Base-by-base conservation (phyloP, 2,113 vertebrate genomes). In the Macquaria ambigua region DNA sequence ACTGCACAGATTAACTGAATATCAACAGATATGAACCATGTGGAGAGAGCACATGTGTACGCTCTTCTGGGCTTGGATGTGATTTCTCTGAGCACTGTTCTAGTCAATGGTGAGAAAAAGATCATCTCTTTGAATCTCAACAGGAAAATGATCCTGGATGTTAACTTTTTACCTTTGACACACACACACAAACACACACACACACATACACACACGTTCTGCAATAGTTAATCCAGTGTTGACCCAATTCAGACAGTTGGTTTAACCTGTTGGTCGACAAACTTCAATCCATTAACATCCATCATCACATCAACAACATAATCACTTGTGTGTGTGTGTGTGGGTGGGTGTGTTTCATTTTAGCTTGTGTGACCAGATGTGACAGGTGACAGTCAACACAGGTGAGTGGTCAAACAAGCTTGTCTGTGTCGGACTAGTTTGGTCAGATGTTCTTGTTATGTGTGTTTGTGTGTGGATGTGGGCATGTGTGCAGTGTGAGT, bases 351-450 rank as follows among this genome's bases (percentile, higher is more conserved):
- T 76, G 59, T 69, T 67, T 68, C 31, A 62, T 43, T 66, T 79
- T 14, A 68, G 74, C 67, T 52, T 50, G 61, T 67, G 62, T 62
- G 70, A 85, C 79, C 0, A 1, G 79, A 80, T 83, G 56, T 68
- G 41, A 66, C 63, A 62, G 66, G 53, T 41, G 46, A 46, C 9
- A 48, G 5, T 48, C 46, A 48, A 58, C 21, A 63, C 23, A 37
- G 3, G 7, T 14, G 11, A 61, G 21, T n/a, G 10, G 46, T 59
- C 39, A 25, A 28, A 58, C 28, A 25, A 25, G 10, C 48, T 58
- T 25, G 0, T 53, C 41, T 59, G 34, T 1, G 28, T 75, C 58
- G 18, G 23, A 58, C 69, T 8, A 20, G 37, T 56, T 79, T 74
- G 61, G 28, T 69, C n/a, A n/a, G 68, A 14, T 7, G 0, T 46